Evolutionary conservation across 2,888 invertebrate genomes (phyloP).

Genomic region (Plusia festucae): DNA sequence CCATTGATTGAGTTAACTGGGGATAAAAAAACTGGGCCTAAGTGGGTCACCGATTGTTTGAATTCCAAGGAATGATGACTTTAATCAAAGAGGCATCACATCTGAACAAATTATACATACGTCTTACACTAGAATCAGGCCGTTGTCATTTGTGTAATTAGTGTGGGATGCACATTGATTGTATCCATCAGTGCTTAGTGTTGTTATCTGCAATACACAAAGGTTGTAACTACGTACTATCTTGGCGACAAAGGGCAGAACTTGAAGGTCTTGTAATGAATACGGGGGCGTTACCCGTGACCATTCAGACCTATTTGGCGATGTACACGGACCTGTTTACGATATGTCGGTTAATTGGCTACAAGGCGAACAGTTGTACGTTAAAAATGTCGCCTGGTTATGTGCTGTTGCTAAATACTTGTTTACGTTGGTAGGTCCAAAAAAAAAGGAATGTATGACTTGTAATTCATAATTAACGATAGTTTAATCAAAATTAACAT

Average conservation of each 20-base stretch:
- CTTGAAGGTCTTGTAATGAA: slow-evolving; percentile 33
- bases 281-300: slow-evolving; percentile 37
- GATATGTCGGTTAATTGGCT: slow-evolving; percentile 33
- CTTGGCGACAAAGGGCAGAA: slow-evolving; percentile 24
- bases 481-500: too few species aligned
- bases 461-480: background rate
- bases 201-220: background rate
- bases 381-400: slow-evolving; percentile 17
- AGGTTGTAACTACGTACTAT: background rate
- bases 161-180: slow-evolving; percentile 4
- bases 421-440: background rate
- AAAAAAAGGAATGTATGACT: too few species aligned
- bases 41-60: too few species aligned
- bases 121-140: background rate
- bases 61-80: too few species aligned
- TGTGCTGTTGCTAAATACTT: background rate
- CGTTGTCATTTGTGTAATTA: slow-evolving; percentile 4
- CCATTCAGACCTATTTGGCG: slow-evolving; percentile 33
- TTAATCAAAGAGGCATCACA: too few species aligned
- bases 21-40: too few species aligned
- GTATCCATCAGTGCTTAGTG: background rate
- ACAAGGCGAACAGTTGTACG: slow-evolving; percentile 25
- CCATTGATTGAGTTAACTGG: too few species aligned
- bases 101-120: background rate
- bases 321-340: slow-evolving; percentile 32